phyloP scores from a whole-genome alignment of 2,888 invertebrate species.

The Thyatira batis region DNA sequence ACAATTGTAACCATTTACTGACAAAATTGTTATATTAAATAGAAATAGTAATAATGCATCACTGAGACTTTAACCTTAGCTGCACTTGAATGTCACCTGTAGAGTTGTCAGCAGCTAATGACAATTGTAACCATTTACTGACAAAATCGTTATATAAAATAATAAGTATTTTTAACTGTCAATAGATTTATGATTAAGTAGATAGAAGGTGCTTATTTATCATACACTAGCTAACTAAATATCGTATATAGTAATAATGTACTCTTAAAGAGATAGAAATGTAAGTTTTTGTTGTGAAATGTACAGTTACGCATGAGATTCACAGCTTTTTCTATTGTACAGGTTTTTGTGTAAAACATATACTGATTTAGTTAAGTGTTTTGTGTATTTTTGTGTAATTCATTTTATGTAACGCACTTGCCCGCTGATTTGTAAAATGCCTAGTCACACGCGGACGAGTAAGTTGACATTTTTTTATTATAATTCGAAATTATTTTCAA shows the following conservation, averaged over 20 bases:
- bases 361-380: constrained; percentile 40
- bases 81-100: neutral
- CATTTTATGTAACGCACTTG: constrained; percentile 40
- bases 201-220: constrained; percentile 6
- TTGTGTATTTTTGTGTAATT: constrained; percentile 9
- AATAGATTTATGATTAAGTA: neutral
- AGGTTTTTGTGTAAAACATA: constrained; percentile 40
- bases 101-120: neutral
- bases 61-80: neutral
- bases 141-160: neutral
- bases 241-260: constrained; percentile 1
- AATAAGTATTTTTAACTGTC: neutral
- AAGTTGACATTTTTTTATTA: constrained; percentile 14
- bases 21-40: neutral
- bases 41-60: neutral
- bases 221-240: constrained; percentile 2
- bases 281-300: constrained; percentile 47
- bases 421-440: constrained; percentile 62
- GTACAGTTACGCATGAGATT: constrained; percentile 83
- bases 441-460: constrained; percentile 72
- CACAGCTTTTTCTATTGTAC: constrained; percentile 61
- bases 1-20: neutral
- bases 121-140: neutral
- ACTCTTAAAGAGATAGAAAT: constrained; percentile 18
- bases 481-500: constrained; percentile 15